Base-by-base conservation (phyloP, 1,140 invertebrate genomes). In the Anastrepha ludens region DNA sequence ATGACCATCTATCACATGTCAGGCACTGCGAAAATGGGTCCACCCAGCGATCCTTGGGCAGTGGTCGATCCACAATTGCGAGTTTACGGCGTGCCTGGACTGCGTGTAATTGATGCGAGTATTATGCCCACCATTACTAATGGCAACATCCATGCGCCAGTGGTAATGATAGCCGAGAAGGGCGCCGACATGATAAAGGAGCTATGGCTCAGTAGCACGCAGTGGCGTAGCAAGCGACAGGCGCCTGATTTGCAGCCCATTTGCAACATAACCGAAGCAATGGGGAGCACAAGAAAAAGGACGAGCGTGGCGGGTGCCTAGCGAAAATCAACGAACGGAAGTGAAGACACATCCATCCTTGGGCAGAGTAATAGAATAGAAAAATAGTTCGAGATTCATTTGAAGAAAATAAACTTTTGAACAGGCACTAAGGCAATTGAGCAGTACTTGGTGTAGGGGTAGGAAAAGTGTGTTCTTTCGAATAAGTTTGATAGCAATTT, bases 151-250 rank as follows among this genome's bases (percentile, higher is more conserved):
- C 97, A 98, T 89, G 97, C 97, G 0, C 97, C 97, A 0, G 96
- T 96, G 0, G 97, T 98, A 11, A 98, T 98, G 98, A 97, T 99
- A n/a, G 98, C 94, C 0, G 98, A 99, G 91, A 98, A 98, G 91
- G 98, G 96, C 0, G 95, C 98, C 0, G 98, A 98, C 93, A 91
- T 98, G 91, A 96, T 99, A 8, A 97, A 97, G 91, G 94, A 95
- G 87, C 93, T 96, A 59, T 97, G 96, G 96, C 89, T 95, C 2
- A 90, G 89, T 11, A 90, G 60, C 13, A 87, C 90, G 1, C 85
- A 58, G n/a, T 87, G 89, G 0, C 15, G 74, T 3, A 47, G 6
- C 39, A 86, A 78, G 67, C 65, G 87, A 5, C 2, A 74, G 11
- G 1, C 15, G 2, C 6, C 41, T 0, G 65, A 86, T 3, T n/a